Evolutionary conservation across 2,797 vertebrate genomes (phyloP), one percentile per base, ranked within the genome.

Genomic region (Sebastes cheni): DNA sequence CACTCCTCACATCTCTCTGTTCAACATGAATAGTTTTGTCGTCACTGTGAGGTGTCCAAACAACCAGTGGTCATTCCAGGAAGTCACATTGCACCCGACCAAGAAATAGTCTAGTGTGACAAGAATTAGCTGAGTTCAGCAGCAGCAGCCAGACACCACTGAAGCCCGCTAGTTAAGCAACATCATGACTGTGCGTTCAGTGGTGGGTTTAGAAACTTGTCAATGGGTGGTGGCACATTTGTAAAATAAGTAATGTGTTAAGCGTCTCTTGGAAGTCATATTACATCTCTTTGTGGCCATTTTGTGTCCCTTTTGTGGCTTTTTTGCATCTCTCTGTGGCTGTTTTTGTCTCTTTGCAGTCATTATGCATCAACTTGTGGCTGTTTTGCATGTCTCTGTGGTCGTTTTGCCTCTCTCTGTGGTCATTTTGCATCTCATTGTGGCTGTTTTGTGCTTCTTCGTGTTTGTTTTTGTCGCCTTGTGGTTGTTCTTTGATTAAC

Each of bases 21-120:
- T 74, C 34, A 9, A 4, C 4, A 5, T 13, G n/a, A 52, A 16
- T 56, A 20, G 46, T 54, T n/a, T 54, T 10, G 55, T 62, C 11
- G 25, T 77, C 50, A 6, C 55, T 50, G 22, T 30, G 62, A 54
- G 25, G 79, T 64, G 29, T 79, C 65, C 76, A 74, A 61, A 29
- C 30, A 72, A 62, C 66, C 58, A 2, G n/a, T 2, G 8, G 54
- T 27, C 65, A 54, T 54, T 71, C 5, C 32, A 29, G 66, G 46
- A 75, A 70, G 32, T 34, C n/a, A 32, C 4, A 8, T 3, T n/a
- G 14, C 54, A 12, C 7, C 34, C 4, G 9, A 65, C 12, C n/a
- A 36, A 46, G 46, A 34, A 56, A 7, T 30, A 56, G 50, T 50
- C 12, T 5, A 7, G 18, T 30, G 34, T 23, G 13, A 18, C 29